Conservation (phyloP, 2,113 vertebrate genomes). For the Synchiropus splendidus region DNA sequence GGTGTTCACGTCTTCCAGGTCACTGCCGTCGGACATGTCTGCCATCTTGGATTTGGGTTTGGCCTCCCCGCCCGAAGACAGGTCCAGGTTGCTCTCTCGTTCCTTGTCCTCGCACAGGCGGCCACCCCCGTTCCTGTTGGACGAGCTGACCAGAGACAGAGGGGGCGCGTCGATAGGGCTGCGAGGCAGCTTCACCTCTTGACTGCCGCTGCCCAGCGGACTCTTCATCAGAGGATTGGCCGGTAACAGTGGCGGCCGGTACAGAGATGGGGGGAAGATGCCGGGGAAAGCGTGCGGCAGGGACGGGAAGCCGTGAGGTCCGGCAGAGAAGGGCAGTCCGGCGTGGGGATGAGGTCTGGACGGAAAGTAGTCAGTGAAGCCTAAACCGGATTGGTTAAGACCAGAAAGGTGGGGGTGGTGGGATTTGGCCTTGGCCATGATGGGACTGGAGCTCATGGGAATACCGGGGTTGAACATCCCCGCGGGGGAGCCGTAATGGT, state of each 20-base stretch:
- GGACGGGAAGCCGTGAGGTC: slow-evolving; percentile 72
- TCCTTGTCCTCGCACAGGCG: slow-evolving; percentile 69
- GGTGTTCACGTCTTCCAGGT: slow-evolving; percentile 96
- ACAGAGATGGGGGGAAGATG: slow-evolving; percentile 87
- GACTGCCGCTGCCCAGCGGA: slow-evolving; percentile 73
- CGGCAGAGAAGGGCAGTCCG: slow-evolving; percentile 77
- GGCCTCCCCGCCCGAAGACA: slow-evolving; percentile 64
- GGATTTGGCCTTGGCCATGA: slow-evolving; percentile 88
- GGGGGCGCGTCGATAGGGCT: slow-evolving; percentile 79
- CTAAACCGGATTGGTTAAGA: slow-evolving; percentile 82
- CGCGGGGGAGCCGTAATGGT: slow-evolving; percentile 81
- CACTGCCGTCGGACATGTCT: slow-evolving; percentile 88
- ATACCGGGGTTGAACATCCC: slow-evolving; percentile 83
- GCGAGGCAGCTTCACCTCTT: slow-evolving; percentile 79
- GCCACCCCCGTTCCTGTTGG: slow-evolving; percentile 65
- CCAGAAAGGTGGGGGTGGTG: slow-evolving; percentile 64
- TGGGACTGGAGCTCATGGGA: slow-evolving; percentile 82
- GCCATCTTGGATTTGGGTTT: slow-evolving; percentile 83
- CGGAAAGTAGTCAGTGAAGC: slow-evolving; percentile 88
- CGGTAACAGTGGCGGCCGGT: slow-evolving; percentile 89
- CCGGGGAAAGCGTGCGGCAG: slow-evolving; percentile 82
- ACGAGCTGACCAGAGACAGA: slow-evolving; percentile 72
- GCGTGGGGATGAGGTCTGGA: slow-evolving; percentile 79
- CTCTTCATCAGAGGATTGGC: slow-evolving; percentile 86
- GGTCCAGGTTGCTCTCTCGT: slow-evolving; percentile 71